Base-by-base conservation (phyloP, 1,140 invertebrate genomes). In the Drosophila littoralis region DNA sequence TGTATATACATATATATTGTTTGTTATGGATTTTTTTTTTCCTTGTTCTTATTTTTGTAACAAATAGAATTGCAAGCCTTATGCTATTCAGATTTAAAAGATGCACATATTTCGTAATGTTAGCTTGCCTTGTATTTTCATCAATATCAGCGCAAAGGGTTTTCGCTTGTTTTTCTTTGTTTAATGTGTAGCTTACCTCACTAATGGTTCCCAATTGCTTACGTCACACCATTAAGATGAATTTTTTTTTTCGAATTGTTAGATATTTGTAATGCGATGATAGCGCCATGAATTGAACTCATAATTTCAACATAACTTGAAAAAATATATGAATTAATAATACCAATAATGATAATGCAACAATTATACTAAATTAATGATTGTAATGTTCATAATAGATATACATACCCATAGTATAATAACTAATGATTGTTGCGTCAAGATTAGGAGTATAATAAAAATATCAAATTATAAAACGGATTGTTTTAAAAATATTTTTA, bases 141-240 rank as follows among this genome's bases (percentile, higher is more conserved):
- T 5, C 3, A 28, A 28, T 28, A 28, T 28, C 22, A 28, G 22
- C 4, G 22, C 4, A 28, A 28, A 28, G 4, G 22, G 22, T 5
- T 60, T 63, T 45, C 13, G 22, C 58, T 46, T 73, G 7, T 12
- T 54, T 40, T 77, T 83, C 67, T 59, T 91, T 91, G 90, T 90
- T 91, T 92, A 92, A 89, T 92, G 91, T 92, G 91, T 92, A 92
- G 91, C 91, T 92, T 91, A 92, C 91, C 91, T 92, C 70, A 91
- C 91, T 92, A 92, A 92, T 92, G 91, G 91, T 92, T 92, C 91
- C 91, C 84, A 92, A 92, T 92, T 92, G 91, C 91, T 92, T 92
- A 78, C 91, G 72, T 90, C 91, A 92, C 91, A 92, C 91, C 91
- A 92, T 92, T 92, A 60, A 89, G 80, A 88, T 91, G 79, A 80